These are phyloP conservation scores for Sesia bembeciformis DNA, from an alignment of 2,888 invertebrate genomes.

Conservation along the genomic window DNA sequence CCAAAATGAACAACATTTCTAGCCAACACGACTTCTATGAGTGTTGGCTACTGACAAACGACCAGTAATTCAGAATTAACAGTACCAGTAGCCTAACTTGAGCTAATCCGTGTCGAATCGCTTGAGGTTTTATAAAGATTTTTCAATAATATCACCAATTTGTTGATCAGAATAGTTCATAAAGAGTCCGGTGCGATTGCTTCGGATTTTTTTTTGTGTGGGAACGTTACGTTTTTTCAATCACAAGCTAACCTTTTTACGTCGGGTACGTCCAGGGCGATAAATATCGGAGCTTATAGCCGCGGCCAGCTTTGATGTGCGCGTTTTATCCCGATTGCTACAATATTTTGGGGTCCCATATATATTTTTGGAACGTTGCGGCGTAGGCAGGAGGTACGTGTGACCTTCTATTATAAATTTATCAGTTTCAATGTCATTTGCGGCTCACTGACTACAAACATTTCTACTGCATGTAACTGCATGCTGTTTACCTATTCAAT, in stretches of 20 bases:
- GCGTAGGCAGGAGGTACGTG: neutral
- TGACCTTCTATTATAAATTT: too few relatives aligned
- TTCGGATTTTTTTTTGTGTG: slow-evolving; percentile 41
- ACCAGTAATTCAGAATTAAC: slow-evolving; percentile 62
- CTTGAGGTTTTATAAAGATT: slow-evolving; percentile 29
- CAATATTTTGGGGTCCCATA: slow-evolving; percentile 21
- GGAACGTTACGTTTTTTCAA: slow-evolving; percentile 60
- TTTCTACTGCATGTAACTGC: too few relatives aligned
- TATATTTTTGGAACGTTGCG: neutral
- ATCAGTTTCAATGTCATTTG: too few relatives aligned
- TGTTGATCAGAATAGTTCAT: slow-evolving; percentile 24
- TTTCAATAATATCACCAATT: slow-evolving; percentile 57
- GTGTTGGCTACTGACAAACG: slow-evolving; percentile 15
- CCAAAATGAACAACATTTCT: slow-evolving; percentile 8
- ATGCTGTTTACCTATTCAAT: too few relatives aligned
- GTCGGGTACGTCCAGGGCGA: slow-evolving; percentile 41
- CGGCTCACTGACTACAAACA: too few relatives aligned
- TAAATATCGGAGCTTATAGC: slow-evolving; percentile 65
- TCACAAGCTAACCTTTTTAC: slow-evolving; percentile 57
- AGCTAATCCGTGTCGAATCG: slow-evolving; percentile 64
- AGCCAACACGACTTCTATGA: neutral
- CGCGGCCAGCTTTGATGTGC: slow-evolving; percentile 56
- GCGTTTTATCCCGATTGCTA: slow-evolving; percentile 41
- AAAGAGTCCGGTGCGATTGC: slow-evolving; percentile 6
- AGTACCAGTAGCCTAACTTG: slow-evolving; percentile 55